Evolutionary conservation across 2,888 invertebrate species (phyloP).

Genomic region (Mimas tiliae): DNA sequence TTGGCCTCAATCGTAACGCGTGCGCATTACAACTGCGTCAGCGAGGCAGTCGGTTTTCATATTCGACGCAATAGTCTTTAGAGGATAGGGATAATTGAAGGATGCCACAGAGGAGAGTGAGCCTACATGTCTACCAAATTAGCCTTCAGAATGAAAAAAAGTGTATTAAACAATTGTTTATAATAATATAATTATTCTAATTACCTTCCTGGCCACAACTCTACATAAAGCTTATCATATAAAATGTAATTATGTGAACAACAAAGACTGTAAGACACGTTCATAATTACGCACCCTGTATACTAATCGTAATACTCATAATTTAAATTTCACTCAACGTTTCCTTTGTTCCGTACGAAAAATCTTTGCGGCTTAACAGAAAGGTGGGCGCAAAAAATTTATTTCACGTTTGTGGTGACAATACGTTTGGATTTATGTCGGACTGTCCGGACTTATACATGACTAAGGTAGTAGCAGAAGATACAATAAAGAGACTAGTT

Average conservation of each 20-base stretch:
- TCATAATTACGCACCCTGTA: constrained; percentile 25
- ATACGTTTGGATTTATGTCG: constrained; percentile 3
- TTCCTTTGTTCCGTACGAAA: constrained; percentile 35
- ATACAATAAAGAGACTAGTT: too few relatives aligned
- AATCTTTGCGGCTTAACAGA: constrained; percentile 36
- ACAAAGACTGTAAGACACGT: constrained; percentile 21
- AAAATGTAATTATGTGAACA: constrained; percentile 7
- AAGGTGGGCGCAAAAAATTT: constrained; percentile 48
- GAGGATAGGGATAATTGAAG: too few relatives aligned
- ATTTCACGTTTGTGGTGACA: constrained; percentile 39
- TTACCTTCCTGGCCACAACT: background rate
- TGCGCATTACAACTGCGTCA: too few relatives aligned
- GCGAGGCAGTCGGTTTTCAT: too few relatives aligned
- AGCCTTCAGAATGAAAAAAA: too few relatives aligned
- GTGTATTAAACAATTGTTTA: too few relatives aligned
- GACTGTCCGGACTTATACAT: background rate
- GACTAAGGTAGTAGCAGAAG: background rate
- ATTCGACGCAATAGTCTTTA: too few relatives aligned
- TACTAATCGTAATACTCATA: constrained; percentile 37
- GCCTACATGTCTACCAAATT: too few relatives aligned
- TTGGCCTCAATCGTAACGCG: too few relatives aligned
- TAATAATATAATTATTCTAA: background rate
- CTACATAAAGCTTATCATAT: background rate
- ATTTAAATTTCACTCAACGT: constrained; percentile 32
- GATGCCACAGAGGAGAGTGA: too few relatives aligned